These are phyloP conservation scores for Solenodon paradoxus DNA, from an alignment of 2,113 vertebrate species.

Conservation along the genomic window DNA sequence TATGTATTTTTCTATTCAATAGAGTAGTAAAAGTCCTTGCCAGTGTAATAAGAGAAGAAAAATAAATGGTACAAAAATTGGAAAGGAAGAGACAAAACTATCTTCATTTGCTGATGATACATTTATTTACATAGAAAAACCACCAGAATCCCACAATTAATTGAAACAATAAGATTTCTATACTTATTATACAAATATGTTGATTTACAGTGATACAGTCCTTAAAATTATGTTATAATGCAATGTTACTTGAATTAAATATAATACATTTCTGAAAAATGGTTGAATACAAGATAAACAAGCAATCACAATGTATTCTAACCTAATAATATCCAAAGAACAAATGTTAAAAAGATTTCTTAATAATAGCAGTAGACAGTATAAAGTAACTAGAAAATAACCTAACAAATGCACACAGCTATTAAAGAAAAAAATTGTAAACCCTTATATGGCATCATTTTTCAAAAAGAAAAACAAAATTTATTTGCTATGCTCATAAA, in stretches of 20 bases:
- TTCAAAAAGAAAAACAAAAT: not conserved
- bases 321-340: not conserved
- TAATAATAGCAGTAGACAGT: not conserved
- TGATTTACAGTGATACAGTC: too few species aligned
- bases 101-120: not conserved
- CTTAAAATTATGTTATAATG: too few species aligned
- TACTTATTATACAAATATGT: too few species aligned
- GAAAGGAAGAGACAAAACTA: not conserved
- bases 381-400: not conserved
- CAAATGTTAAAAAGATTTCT: not conserved
- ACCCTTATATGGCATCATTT: not conserved
- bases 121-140: not conserved
- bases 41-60: too few species aligned
- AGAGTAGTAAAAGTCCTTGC: not conserved
- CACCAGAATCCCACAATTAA: not conserved
- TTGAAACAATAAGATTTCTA: not conserved
- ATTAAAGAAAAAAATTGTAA: not conserved
- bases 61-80: not conserved
- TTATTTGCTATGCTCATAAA: not conserved
- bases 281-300: not conserved
- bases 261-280: not conserved
- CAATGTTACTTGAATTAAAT: too few species aligned
- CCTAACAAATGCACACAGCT: not conserved
- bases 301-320: not conserved
- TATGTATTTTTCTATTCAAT: not conserved